Evolutionary conservation across 2,113 vertebrate species (phyloP).

Genomic region (Riparia riparia): DNA sequence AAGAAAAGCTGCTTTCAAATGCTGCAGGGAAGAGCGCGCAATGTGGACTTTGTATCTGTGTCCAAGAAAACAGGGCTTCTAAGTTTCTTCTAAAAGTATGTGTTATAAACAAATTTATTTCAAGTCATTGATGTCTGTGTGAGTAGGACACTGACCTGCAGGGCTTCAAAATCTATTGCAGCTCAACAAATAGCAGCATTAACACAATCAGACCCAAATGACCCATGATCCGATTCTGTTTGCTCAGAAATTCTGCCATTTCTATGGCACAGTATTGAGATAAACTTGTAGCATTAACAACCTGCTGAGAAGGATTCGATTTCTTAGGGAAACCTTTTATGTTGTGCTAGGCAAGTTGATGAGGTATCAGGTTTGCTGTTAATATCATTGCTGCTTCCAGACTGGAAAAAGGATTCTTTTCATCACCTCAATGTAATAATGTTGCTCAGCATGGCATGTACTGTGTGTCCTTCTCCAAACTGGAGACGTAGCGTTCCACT

Average conservation of each 20-base stretch:
- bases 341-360: background rate
- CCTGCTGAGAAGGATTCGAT: background rate
- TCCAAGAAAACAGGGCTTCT: background rate
- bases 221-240: background rate
- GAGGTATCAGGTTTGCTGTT: background rate
- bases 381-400: background rate
- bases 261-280: fast-evolving
- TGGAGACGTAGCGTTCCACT: background rate
- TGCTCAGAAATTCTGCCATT: background rate
- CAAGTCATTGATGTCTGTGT: background rate
- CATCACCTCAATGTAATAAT: background rate
- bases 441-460: background rate
- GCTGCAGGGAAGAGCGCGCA: background rate
- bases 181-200: background rate
- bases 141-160: background rate
- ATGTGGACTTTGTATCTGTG: background rate
- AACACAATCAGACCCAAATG: background rate
- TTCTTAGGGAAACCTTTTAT: background rate
- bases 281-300: background rate
- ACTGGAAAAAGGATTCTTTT: background rate
- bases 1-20: background rate
- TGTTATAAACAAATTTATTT: background rate
- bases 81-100: background rate
- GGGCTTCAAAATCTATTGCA: background rate
- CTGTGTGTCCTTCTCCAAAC: background rate